These are phyloP conservation scores for Gobio occitaniae DNA, from an alignment of 2,797 vertebrate genomes.

Conservation along the genomic window DNA sequence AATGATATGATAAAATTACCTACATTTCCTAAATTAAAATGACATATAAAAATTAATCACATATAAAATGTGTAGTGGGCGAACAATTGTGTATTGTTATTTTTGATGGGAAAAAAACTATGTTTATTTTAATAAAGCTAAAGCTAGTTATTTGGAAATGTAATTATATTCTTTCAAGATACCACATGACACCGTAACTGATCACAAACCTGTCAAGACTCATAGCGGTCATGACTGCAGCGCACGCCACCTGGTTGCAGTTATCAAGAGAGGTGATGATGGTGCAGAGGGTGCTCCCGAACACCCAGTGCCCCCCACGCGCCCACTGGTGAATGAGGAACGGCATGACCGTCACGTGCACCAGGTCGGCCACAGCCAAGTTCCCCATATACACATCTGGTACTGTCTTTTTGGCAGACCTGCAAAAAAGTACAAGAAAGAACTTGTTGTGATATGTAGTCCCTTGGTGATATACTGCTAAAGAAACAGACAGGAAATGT, in stretches of 20 bases:
- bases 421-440: conserved; percentile 49
- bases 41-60: not conserved
- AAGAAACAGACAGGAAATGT: not conserved
- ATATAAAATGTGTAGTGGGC: not conserved
- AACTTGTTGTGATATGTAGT: not conserved
- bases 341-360: conserved; percentile 72
- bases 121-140: not conserved
- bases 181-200: not conserved
- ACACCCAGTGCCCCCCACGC: conserved; percentile 68
- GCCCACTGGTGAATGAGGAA: conserved; percentile 77
- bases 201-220: conserved; percentile 72
- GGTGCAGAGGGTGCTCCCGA: conserved; percentile 71
- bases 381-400: conserved; percentile 76
- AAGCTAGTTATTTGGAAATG: not conserved
- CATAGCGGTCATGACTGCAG: conserved; percentile 71
- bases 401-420: conserved; percentile 73
- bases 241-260: conserved; percentile 75
- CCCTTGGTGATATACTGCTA: not conserved
- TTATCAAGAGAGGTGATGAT: conserved; percentile 73
- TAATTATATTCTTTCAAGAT: not conserved
- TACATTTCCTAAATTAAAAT: not conserved
- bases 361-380: conserved; percentile 71
- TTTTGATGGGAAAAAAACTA: not conserved
- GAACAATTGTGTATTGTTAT: not conserved
- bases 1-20: not conserved